These are phyloP conservation scores for Dipodomys stephensi DNA, from an alignment of 2,113 vertebrate species.

Conservation along the genomic window DNA sequence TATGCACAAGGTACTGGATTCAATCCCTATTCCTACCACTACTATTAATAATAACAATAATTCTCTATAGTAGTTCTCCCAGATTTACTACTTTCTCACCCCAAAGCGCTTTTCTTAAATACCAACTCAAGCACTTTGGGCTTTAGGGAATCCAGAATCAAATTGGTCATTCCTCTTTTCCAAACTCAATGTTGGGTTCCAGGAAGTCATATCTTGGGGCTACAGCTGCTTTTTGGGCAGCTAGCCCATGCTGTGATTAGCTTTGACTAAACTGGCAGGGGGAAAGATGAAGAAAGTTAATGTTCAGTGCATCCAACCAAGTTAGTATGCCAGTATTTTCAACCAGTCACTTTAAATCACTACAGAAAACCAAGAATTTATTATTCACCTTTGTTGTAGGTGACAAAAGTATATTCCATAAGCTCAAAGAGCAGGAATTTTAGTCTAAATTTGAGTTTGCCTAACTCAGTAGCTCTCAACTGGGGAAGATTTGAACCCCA, in stretches of 20 bases:
- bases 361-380: constrained; percentile 11
- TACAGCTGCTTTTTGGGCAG: constrained; percentile 27
- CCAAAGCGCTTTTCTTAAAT: neutral
- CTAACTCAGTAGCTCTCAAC: constrained; percentile 29
- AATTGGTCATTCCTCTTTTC: neutral
- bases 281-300: constrained; percentile 33
- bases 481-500: neutral
- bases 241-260: constrained; percentile 10
- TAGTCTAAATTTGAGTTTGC: constrained; percentile 28
- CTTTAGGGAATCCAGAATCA: constrained; percentile 11
- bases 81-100: neutral
- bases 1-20: neutral
- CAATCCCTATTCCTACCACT: neutral
- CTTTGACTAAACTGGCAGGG: constrained; percentile 20
- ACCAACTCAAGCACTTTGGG: neutral
- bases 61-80: neutral
- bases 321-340: constrained; percentile 15
- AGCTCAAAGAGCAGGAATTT: constrained; percentile 28
- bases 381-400: constrained; percentile 27
- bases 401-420: constrained; percentile 38
- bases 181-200: constrained; percentile 36
- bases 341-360: neutral
- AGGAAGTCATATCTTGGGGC: neutral
- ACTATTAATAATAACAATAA: neutral
- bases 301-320: neutral